Conservation (phyloP, 2,888 invertebrate genomes). For the Lepidonotus clava region DNA sequence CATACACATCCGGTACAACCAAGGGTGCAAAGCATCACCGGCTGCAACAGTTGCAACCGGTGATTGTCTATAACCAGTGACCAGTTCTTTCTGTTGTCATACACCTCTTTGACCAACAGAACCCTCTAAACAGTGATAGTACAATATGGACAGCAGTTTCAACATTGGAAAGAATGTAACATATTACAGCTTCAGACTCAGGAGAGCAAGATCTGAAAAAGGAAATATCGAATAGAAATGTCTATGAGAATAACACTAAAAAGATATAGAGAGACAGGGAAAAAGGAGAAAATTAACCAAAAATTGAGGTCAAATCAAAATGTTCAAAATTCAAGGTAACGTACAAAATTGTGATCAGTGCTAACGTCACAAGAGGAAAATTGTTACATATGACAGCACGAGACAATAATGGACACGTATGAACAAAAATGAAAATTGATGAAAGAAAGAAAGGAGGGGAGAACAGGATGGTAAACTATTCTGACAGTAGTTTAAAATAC, state of each 20-base stretch:
- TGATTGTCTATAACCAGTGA: not conserved
- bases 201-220: too few relatives aligned
- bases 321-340: slow-evolving; percentile 1
- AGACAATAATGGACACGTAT: not conserved
- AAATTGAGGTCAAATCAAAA: not conserved
- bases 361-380: not conserved
- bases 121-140: not conserved
- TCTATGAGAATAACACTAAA: too few relatives aligned
- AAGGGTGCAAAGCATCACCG: not conserved
- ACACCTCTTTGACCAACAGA: not conserved
- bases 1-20: not conserved
- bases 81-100: not conserved
- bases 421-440: not conserved
- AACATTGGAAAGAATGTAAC: too few relatives aligned
- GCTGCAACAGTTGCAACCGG: not conserved
- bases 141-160: not conserved
- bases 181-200: too few relatives aligned
- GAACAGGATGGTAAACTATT: too few relatives aligned
- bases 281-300: not conserved
- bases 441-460: too few relatives aligned
- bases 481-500: not conserved
- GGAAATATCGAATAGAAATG: too few relatives aligned
- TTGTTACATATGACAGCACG: not conserved
- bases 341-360: not conserved
- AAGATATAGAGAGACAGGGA: too few relatives aligned